Evolutionary conservation across 1,140 invertebrate genomes (phyloP), one percentile per base, ranked within the genome.

Genomic region (Drosophila tani): DNA sequence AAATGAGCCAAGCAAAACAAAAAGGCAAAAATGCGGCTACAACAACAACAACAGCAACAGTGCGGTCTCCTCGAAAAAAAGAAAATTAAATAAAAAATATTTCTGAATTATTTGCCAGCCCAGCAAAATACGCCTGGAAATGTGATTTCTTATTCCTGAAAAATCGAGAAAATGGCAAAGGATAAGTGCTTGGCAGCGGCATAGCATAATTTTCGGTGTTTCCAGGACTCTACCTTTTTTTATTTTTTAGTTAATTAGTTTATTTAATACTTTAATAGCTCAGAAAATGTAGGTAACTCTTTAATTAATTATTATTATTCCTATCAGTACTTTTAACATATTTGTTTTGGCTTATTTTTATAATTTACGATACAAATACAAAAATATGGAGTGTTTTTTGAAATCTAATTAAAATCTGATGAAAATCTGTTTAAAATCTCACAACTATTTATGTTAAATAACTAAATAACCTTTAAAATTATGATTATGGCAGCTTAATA

Each of bases 1-100:
- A 90, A 88, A 88, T 75, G 85, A 81, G 65, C 77, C 62, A 87
- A 88, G 85, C 84, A 88, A 88, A 88, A 88, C 85, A 88, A 88
- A 87, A 88, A 88, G 82, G 81, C 84, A 90, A 88, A 88, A 88
- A 88, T 84, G 69, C 71, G 46, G 62, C 57, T 45, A 60, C 47
- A 75, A 64, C 75, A 80, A 79, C 55, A 46, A 2, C n/a, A 45
- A 55, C 53, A 73, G 70, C 75, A 70, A 81, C 60, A 69, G 57
- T 68, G 71, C 41, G 65, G 67, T 49, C 62, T 45, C 24, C 45
- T 38, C 14, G 29, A 27, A 43, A 67, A 5, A 46, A 67, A 5
- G 40, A 70, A 27, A 67, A 41, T 59, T 17, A 32, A 43, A 63
- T 40, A 40, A 63, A 63, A n/a, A 17, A 53, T 8, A 41, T 55